These are phyloP conservation scores for Strigops habroptila DNA, from an alignment of 2,113 vertebrate species.

Conservation along the genomic window DNA sequence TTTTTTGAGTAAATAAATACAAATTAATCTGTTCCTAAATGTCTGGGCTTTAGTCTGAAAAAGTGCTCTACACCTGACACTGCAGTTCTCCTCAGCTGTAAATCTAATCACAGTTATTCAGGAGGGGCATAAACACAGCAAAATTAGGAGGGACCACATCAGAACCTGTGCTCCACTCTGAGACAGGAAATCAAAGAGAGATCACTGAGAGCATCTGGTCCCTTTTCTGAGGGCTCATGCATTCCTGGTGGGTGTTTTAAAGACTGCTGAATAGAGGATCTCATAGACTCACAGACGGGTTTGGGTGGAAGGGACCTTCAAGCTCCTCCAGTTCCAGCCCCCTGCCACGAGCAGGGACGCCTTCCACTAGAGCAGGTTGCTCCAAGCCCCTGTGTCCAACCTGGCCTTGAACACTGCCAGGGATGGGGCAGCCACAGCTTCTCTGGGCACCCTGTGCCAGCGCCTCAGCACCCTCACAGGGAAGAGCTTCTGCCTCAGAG, in stretches of 20 bases:
- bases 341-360: not conserved
- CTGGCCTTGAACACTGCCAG: no score
- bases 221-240: not conserved
- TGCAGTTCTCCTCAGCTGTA: not conserved
- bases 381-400: not conserved
- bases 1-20: constrained; percentile 30
- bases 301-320: not conserved
- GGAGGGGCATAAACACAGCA: not conserved
- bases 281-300: not conserved
- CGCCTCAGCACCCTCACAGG: not conserved
- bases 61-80: not conserved
- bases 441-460: no score
- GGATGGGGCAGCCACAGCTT: no score
- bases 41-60: not conserved
- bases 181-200: not conserved
- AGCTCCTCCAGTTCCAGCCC: not conserved
- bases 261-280: fast-evolving
- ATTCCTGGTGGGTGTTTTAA: fast-evolving
- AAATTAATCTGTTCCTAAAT: not conserved
- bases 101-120: not conserved
- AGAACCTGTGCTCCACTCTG: not conserved
- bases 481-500: not conserved
- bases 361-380: not conserved
- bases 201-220: not conserved
- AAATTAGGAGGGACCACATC: not conserved